Evolutionary conservation across 2,113 vertebrate species (phyloP).

Genomic region (Pandion haliaetus): DNA sequence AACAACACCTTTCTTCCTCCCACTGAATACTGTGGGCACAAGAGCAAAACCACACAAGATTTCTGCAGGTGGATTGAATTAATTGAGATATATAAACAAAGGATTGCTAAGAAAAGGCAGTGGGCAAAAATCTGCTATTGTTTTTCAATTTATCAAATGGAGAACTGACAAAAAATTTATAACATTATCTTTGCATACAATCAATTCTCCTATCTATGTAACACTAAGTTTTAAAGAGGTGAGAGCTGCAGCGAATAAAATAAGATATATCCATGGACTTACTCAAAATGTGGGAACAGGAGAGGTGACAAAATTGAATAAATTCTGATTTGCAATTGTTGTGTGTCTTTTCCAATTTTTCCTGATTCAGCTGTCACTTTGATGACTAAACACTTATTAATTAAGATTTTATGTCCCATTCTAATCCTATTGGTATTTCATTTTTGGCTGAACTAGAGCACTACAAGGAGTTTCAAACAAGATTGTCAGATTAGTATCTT

Average conservation of each 20-base stretch:
- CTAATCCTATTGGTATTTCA: background rate
- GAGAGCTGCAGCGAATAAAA: background rate
- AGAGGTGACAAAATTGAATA: background rate
- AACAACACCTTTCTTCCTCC: background rate
- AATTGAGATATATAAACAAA: background rate
- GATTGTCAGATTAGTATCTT: background rate
- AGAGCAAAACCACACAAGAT: background rate
- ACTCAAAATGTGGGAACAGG: background rate
- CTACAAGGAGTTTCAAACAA: background rate
- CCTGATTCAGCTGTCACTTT: background rate
- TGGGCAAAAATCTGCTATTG: background rate
- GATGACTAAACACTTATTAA: background rate
- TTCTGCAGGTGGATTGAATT: background rate
- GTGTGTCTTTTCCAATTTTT: background rate
- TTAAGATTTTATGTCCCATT: background rate
- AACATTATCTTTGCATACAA: background rate
- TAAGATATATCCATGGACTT: background rate
- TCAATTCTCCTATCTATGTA: background rate
- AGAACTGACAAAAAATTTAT: background rate
- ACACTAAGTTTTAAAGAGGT: background rate
- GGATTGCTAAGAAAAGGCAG: background rate
- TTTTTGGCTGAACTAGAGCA: background rate
- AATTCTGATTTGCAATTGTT: background rate
- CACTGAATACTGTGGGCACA: background rate
- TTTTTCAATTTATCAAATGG: background rate